These are phyloP conservation scores for Oceanites oceanicus DNA, from an alignment of 2,113 vertebrate species.

Conservation along the genomic window DNA sequence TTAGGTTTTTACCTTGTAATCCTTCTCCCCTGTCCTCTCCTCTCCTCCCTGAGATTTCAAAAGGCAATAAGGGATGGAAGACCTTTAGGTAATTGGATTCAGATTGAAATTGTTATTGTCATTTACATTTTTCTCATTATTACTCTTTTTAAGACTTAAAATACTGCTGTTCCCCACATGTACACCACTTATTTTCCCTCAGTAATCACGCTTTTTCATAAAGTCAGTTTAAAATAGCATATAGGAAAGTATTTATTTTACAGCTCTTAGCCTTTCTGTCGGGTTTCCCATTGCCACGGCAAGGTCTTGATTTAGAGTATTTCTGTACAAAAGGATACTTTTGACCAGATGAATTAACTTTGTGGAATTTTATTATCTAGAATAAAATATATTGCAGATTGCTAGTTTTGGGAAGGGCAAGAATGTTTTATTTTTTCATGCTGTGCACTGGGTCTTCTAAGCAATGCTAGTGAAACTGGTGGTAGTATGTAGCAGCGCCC, in stretches of 20 bases:
- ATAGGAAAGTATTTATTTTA: conserved; percentile 3
- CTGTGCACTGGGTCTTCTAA: conserved; percentile 60
- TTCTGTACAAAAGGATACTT: conserved; percentile 60
- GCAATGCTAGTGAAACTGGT: conserved; percentile 33
- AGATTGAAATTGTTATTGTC: not conserved
- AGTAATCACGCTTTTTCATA: not conserved
- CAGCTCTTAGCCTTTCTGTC: conserved; percentile 8
- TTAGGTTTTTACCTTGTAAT: not conserved
- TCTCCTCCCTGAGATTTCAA: not conserved
- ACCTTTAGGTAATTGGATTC: not conserved
- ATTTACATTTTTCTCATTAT: not conserved
- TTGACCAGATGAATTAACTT: conserved; percentile 57
- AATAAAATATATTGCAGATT: conserved; percentile 48
- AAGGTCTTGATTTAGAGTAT: conserved; percentile 46
- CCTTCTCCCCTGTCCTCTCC: not conserved
- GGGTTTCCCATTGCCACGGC: conserved; percentile 41
- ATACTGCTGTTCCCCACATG: not conserved
- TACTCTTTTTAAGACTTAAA: not conserved
- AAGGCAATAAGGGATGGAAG: conserved; percentile 51
- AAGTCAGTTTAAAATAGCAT: conserved; percentile 25
- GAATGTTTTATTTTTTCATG: conserved; percentile 46
- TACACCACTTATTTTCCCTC: not conserved
- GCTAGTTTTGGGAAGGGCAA: conserved; percentile 59
- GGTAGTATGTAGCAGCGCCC: conserved; percentile 48
- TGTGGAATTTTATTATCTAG: conserved; percentile 44